Evolutionary conservation across 2,113 vertebrate genomes (phyloP).

Genomic region (Agapornis roseicollis): DNA sequence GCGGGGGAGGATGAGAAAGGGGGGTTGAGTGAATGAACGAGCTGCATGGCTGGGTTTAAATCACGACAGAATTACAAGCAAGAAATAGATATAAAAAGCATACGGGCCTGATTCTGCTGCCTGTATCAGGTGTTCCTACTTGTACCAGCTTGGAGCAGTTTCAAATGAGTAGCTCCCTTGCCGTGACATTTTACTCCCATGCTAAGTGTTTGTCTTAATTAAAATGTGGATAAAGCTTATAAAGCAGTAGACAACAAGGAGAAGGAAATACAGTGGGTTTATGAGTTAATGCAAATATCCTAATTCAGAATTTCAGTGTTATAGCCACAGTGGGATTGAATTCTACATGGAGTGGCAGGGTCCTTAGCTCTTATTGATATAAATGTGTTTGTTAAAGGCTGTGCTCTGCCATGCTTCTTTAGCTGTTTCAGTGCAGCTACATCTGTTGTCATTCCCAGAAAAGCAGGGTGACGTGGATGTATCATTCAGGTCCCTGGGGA

Average conservation of each 20-base stretch:
- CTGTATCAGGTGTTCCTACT: neutral
- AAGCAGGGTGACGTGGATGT: neutral
- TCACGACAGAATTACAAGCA: no score
- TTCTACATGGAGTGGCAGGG: neutral
- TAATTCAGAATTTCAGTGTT: neutral
- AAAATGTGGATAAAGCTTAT: neutral
- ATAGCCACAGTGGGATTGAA: neutral
- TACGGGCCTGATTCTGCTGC: neutral
- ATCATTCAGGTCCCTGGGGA: neutral
- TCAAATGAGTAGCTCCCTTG: neutral
- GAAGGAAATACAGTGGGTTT: neutral
- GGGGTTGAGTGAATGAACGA: no score
- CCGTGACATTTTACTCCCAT: neutral
- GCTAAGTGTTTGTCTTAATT: neutral
- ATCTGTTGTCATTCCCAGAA: neutral
- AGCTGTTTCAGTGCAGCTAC: neutral
- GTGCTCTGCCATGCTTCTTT: fast-evolving
- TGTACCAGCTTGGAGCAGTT: neutral
- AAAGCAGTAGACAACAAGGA: neutral
- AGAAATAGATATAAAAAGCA: neutral
- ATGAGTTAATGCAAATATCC: neutral
- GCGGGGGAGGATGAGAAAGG: no score
- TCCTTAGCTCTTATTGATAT: neutral
- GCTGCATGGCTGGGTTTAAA: no score
- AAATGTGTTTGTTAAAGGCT: neutral